phyloP scores from a whole-genome alignment of 2,888 invertebrate species.

The Dysmachus trigonus region DNA sequence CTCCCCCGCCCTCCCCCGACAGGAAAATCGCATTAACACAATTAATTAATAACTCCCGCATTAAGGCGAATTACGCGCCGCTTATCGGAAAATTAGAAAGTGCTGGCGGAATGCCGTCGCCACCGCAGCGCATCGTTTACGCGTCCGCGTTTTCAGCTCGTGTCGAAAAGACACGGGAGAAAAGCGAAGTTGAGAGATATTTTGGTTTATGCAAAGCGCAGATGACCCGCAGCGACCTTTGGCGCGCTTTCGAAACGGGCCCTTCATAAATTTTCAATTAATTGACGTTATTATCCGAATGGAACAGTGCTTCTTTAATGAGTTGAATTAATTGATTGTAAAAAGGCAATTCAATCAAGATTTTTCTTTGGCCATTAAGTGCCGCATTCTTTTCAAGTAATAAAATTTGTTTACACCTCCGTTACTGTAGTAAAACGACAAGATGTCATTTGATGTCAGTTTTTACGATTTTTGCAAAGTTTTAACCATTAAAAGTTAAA shows the following conservation, averaged over 20 bases:
- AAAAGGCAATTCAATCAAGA: neutral
- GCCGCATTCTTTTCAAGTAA: neutral
- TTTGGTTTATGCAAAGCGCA: neutral
- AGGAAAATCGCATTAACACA: slow-evolving; percentile 55
- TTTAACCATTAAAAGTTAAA: neutral
- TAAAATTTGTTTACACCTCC: neutral
- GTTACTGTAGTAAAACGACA: neutral
- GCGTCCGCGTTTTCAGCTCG: too few relatives aligned
- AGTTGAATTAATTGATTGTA: neutral
- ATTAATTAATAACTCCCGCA: slow-evolving; percentile 54
- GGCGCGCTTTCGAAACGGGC: neutral
- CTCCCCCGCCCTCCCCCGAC: too few relatives aligned
- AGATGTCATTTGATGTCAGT: neutral
- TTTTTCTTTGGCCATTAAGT: neutral
- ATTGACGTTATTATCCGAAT: neutral
- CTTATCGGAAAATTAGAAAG: slow-evolving; percentile 43
- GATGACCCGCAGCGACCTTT: neutral
- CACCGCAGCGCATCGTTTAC: neutral
- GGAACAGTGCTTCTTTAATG: neutral
- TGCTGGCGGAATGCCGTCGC: neutral
- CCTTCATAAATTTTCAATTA: neutral
- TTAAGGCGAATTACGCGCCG: slow-evolving; percentile 52
- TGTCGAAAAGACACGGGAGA: neutral
- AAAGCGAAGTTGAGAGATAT: neutral
- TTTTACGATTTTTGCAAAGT: neutral